phyloP scores from a whole-genome alignment of 23 tunicate genomes.

The Oikopleura dioica region DNA sequence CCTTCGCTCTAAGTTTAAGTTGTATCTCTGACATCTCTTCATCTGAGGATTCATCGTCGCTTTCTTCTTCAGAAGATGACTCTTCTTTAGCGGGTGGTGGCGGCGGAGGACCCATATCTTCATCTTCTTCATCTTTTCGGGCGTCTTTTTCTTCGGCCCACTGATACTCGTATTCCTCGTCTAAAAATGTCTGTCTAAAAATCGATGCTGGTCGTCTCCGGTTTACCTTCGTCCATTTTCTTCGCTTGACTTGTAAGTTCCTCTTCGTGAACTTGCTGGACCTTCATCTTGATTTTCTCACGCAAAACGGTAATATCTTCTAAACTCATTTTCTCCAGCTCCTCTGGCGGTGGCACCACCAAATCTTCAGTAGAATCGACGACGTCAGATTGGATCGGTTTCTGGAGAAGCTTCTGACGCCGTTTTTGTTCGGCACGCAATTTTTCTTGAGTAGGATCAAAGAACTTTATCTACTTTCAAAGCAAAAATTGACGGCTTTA shows the following conservation, averaged over 20 bases:
- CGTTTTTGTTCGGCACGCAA: no score
- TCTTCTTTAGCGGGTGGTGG: neutral
- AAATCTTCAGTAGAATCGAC: neutral
- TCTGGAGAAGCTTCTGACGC: neutral
- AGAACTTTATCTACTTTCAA: no score
- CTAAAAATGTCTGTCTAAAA: no score
- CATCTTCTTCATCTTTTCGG: neutral
- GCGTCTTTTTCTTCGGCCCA: neutral
- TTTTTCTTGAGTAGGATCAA: no score
- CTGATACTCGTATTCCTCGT: neutral
- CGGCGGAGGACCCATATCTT: neutral
- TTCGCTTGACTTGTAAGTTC: neutral
- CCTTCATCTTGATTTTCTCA: neutral
- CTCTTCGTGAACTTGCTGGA: neutral
- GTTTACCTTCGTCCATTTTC: neutral
- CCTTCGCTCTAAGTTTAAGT: neutral
- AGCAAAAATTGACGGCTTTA: no score
- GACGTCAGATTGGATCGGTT: neutral
- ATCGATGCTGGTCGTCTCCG: no score
- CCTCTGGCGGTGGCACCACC: neutral
- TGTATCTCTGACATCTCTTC: neutral
- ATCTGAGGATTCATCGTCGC: constrained; percentile 5
- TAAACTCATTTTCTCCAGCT: neutral
- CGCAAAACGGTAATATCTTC: neutral
- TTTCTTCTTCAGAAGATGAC: neutral